A percentile compares a stretch with the other conserved stretches of the same genome.
Evolutionary conservation across 2,797 vertebrate genomes (phyloP).

Genomic region (Agapornis canus): DNA sequence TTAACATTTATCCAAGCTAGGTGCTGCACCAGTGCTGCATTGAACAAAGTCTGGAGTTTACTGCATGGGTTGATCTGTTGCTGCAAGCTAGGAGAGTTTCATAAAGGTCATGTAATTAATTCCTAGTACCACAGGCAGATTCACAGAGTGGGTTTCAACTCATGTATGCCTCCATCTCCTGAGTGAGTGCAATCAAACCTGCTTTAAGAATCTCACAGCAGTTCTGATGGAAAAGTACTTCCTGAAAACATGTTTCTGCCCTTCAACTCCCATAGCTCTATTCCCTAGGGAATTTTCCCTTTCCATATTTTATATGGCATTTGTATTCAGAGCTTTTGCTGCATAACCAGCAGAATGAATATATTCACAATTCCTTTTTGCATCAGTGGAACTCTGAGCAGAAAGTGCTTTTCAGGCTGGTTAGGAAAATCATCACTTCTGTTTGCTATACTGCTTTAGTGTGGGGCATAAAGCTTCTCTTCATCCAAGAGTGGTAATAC

Average conservation of each 20-base stretch:
- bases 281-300: not conserved
- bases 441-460: slow-evolving; percentile 15
- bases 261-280: not conserved
- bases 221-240: not conserved
- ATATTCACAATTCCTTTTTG: slow-evolving; percentile 7
- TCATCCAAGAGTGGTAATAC: not conserved
- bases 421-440: slow-evolving; percentile 18
- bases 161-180: not conserved
- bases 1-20: not conserved
- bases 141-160: not conserved
- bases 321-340: slow-evolving; percentile 15
- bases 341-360: not conserved
- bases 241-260: not conserved
- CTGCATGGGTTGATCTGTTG: not conserved
- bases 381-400: slow-evolving; percentile 1
- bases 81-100: not conserved
- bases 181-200: not conserved
- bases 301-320: not conserved
- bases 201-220: not conserved
- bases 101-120: not conserved
- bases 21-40: not conserved
- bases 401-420: not conserved
- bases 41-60: not conserved
- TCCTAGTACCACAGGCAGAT: not conserved
- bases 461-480: not conserved